Evolutionary conservation across 2,888 invertebrate genomes (phyloP), one percentile per base, ranked within the genome.

Genomic region (Apomyelois bistriatella): DNA sequence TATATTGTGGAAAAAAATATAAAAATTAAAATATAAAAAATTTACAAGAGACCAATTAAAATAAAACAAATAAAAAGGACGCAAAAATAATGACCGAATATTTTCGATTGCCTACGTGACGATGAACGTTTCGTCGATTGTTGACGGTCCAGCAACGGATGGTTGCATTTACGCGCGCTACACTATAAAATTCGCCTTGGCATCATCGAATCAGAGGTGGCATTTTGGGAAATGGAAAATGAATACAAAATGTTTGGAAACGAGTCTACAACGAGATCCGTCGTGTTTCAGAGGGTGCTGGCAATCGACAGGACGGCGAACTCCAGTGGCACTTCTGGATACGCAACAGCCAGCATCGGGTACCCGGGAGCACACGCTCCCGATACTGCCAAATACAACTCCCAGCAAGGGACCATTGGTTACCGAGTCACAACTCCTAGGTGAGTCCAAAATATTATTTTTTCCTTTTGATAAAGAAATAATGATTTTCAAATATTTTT

Each of bases 301-400:
- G 93, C 93, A 85, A 93, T 93, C 90, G 93, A 92, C 94, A 85
- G 90, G 94, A 93, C 94, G 85, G 89, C 90, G 85, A 83, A 88
- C 91, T 93, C 93, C 82, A 85, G 92, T 85, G 92, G 93, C 85
- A 92, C 93, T 91, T 91, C 90, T 82, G 92, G 91, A 78, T 92
- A 91, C 91, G 87, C 79, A 77, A 80, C 80, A 67, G 75, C 91
- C 72, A 22, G 22, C 22, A 83, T 76, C 74, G 79, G 66, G 69
- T 85, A 85, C 80, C 64, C 76, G 79, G 91, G 87, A 82, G 88
- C 83, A 63, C 76, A 74, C 70, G 85, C 85, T 86, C 85, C 85
- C 81, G 84, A 84, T 66, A 79, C 77, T 82, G 81, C 80, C 82
- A 89, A 86, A 84, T 81, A 88, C 87, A 81, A 87, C 85, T 79